These are phyloP conservation scores for Melanogrammus aeglefinus DNA, from an alignment of 2,797 vertebrate genomes.

Conservation along the genomic window DNA sequence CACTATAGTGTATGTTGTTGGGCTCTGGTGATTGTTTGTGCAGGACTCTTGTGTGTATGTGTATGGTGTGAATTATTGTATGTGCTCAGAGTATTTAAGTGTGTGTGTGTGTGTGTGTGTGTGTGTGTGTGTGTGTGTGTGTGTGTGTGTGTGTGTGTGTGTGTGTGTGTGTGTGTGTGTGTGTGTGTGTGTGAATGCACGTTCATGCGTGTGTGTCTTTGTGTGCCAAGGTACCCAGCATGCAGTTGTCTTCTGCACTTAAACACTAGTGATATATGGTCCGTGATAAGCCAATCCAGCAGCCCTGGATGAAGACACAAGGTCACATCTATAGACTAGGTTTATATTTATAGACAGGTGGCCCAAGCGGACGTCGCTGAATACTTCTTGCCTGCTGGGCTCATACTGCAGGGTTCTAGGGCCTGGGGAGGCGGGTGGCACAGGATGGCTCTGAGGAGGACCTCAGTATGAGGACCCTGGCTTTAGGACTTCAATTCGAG, in stretches of 20 bases:
- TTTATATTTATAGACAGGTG: slow-evolving; percentile 22
- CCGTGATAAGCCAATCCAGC: background rate
- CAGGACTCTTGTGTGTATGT: background rate
- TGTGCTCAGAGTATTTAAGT: background rate
- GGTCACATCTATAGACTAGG: slow-evolving; percentile 20
- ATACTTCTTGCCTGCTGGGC: too few species aligned
- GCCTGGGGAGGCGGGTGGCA: background rate
- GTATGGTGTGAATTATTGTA: background rate
- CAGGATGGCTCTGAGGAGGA: too few species aligned
- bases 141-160: slow-evolving; percentile 20
- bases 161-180: slow-evolving; percentile 1
- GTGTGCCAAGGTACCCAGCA: slow-evolving; percentile 12
- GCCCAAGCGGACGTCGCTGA: slow-evolving; percentile 22
- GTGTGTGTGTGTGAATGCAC: slow-evolving; percentile 12
- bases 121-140: background rate
- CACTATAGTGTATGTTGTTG: slow-evolving; percentile 26
- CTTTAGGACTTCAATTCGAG: background rate
- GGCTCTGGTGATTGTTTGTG: slow-evolving; percentile 12
- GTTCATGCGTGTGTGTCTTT: slow-evolving; percentile 13
- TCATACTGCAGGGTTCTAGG: too few species aligned
- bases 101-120: slow-evolving; percentile 21
- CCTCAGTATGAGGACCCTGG: background rate
- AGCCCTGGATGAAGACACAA: slow-evolving; percentile 27
- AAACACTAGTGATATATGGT: slow-evolving; percentile 35
- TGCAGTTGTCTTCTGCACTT: slow-evolving; percentile 11